phyloP scores from a whole-genome alignment of 2,797 vertebrate species.

The Somateria mollissima region DNA sequence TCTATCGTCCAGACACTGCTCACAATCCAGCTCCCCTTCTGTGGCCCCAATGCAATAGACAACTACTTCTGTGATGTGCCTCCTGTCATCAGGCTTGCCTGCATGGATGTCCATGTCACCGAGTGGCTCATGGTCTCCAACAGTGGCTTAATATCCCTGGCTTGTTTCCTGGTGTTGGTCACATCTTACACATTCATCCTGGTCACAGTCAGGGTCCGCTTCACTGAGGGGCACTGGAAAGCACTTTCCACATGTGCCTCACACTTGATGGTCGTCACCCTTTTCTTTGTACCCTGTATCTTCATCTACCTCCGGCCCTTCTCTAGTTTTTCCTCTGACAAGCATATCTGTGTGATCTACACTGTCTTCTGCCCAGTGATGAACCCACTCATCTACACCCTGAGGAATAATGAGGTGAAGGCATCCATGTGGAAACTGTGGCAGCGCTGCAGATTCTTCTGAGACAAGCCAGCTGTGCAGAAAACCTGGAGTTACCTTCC shows the following conservation, averaged over 20 bases:
- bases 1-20: conserved; percentile 50
- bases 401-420: conserved; percentile 74
- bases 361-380: conserved; percentile 69
- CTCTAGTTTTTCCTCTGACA: conserved; percentile 37
- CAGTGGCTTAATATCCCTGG: conserved; percentile 66
- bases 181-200: conserved; percentile 67
- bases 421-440: conserved; percentile 61
- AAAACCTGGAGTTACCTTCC: not conserved
- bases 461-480: not conserved
- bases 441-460: not conserved
- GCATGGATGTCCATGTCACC: not conserved
- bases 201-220: conserved; percentile 23
- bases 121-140: conserved; percentile 69
- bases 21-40: conserved; percentile 58
- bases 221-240: conserved; percentile 55
- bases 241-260: conserved; percentile 74
- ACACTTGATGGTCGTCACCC: conserved; percentile 56
- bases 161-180: conserved; percentile 71
- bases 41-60: conserved; percentile 63
- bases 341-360: conserved; percentile 66
- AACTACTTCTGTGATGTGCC: conserved; percentile 73
- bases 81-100: conserved; percentile 61
- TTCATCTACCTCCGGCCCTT: conserved; percentile 73
- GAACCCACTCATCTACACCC: conserved; percentile 75
- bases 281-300: conserved; percentile 72